Evolutionary conservation across 2,113 vertebrate genomes (phyloP), one percentile per base, ranked within the genome.

Genomic region (Triplophysa dalaica): DNA sequence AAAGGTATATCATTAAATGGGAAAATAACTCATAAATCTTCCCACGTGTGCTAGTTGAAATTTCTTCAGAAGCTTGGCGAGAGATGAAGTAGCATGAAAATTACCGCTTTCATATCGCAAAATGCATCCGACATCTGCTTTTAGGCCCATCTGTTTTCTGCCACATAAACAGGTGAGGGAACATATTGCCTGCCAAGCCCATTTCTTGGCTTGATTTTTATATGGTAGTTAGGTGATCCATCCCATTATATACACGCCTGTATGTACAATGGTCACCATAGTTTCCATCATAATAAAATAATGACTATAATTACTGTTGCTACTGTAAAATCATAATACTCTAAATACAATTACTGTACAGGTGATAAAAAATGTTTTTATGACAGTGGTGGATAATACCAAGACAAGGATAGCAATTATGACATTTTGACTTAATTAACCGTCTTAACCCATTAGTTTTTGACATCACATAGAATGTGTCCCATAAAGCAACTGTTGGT

Each of bases 161-260:
- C 50, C 26, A 10, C 70, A 48, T 56, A 70, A 78, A 68, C 82
- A 84, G 72, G 82, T 85, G 82, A 82, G 61, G 45, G 60, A 75
- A 75, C 80, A 83, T 80, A 82, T 80, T 82, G 70, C 60, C 66
- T 79, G 81, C 66, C 79, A 77, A 75, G 60, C 52, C 43, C 22
- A 62, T 54, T 77, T 70, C 66, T 65, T 65, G 80, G 80, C 77
- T 24, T 38, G 24, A 74, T 17, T 56, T 75, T 70, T 60, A 54
- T 22, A 67, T 8, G 33, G 13, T 70, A 41, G 66, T 79, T 67
- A 43, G 7, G 17, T 21, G 56, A 66, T 61, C 14, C 11, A 38
- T 75, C 16, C 21, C 1, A 63, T 19, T 14, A 9, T 29, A 13
- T 56, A 13, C 10, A 48, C n/a, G 12, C 21, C 17, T 26, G 60